phyloP scores from a whole-genome alignment of 2,113 vertebrate genomes.

The Tylochromis polylepis region DNA sequence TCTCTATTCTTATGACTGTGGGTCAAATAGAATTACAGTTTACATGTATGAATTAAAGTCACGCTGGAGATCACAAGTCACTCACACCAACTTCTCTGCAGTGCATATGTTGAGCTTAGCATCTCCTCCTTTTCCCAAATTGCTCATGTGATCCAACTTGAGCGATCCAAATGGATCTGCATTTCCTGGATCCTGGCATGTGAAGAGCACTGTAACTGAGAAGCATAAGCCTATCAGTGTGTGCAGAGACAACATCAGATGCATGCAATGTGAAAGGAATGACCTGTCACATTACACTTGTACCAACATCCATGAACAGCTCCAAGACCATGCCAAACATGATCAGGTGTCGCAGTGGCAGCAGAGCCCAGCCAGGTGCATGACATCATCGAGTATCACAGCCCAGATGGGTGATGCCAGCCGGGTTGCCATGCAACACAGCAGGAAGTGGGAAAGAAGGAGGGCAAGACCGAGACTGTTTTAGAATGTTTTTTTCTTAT shows the following conservation, averaged over 20 bases:
- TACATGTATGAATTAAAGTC: background rate
- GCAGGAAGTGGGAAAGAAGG: background rate
- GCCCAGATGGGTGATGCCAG: conserved; percentile 23
- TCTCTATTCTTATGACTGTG: background rate
- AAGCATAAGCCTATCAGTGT: conserved; percentile 33
- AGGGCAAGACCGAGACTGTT: background rate
- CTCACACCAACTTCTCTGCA: background rate
- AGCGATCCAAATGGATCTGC: conserved; percentile 8
- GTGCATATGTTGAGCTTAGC: background rate
- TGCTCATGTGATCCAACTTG: conserved; percentile 12
- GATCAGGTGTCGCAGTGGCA: conserved; percentile 63
- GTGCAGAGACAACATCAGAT: conserved; percentile 30
- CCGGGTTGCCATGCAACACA: background rate
- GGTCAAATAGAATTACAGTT: background rate
- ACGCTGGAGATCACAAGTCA: background rate
- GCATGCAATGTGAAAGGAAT: conserved; percentile 66
- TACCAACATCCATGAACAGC: conserved; percentile 71
- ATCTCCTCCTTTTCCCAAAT: background rate
- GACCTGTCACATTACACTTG: conserved; percentile 75
- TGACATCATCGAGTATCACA: conserved; percentile 31
- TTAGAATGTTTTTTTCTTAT: background rate
- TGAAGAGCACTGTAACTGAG: conserved; percentile 48
- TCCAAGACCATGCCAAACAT: conserved; percentile 45
- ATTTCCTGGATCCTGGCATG: conserved; percentile 16
- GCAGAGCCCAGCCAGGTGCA: conserved; percentile 31